A percentile compares a stretch with the other conserved stretches of the same genome.
These are phyloP conservation scores for Nephila pilipes DNA, from an alignment of 1,140 invertebrate species.

Conservation along the genomic window DNA sequence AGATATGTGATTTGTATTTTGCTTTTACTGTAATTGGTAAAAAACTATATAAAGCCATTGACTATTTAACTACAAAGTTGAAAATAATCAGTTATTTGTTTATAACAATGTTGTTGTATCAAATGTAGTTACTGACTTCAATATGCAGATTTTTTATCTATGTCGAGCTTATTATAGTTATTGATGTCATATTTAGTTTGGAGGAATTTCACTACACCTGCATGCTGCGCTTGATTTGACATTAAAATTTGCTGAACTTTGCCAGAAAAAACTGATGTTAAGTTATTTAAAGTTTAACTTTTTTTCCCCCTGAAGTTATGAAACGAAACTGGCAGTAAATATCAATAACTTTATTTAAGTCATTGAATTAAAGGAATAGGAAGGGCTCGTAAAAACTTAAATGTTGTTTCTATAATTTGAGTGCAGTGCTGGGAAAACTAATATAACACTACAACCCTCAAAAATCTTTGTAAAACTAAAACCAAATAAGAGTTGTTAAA, in stretches of 20 bases:
- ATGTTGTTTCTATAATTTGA: background rate
- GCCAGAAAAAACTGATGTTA: no score
- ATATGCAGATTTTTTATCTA: conserved; percentile 36
- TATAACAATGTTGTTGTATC: background rate
- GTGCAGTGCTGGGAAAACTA: background rate
- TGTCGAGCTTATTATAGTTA: conserved; percentile 35
- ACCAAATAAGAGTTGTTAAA: no score
- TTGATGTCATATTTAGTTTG: conserved; percentile 31
- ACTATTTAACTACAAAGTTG: conserved; percentile 13
- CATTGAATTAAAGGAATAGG: background rate
- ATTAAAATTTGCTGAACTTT: background rate
- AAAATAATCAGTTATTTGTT: conserved; percentile 22
- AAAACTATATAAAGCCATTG: background rate
- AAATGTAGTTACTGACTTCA: conserved; percentile 25
- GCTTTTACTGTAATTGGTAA: conserved; percentile 18
- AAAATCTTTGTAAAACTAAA: no score
- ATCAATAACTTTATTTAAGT: no score
- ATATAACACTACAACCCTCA: no score
- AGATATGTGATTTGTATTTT: conserved; percentile 19
- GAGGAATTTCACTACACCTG: background rate
- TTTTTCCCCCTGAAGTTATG: no score
- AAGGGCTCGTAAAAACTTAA: no score
- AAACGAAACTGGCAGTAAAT: no score
- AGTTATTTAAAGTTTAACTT: no score
- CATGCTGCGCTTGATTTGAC: conserved; percentile 7